phyloP scores from a whole-genome alignment of 2,113 vertebrate genomes.

The Labrus mixtus region DNA sequence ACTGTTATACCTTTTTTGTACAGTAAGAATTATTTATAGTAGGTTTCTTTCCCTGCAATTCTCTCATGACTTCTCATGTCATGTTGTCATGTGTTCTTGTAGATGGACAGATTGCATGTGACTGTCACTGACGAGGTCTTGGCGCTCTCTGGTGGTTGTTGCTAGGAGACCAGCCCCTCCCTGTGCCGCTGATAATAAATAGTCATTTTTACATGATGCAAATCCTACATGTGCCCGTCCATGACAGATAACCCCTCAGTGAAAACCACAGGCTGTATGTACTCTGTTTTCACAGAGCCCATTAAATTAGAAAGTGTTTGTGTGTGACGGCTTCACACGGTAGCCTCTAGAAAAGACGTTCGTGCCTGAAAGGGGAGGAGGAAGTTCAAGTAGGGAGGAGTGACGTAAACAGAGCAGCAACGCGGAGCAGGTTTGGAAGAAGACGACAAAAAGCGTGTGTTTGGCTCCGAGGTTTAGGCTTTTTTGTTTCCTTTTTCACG shows the following conservation, averaged over 20 bases:
- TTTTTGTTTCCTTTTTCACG: background rate
- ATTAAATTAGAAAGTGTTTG: background rate
- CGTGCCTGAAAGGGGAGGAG: constrained; percentile 32
- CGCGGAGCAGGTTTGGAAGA: constrained; percentile 8
- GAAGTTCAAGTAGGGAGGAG: constrained; percentile 14
- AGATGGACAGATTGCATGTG: too few relatives aligned
- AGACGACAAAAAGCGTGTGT: background rate
- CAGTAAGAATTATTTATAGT: too few relatives aligned
- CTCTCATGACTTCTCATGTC: too few relatives aligned
- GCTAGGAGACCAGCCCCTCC: background rate
- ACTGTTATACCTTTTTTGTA: too few relatives aligned
- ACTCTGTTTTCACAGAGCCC: too few relatives aligned
- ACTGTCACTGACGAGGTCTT: background rate
- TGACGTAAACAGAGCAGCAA: background rate
- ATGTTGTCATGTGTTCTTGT: too few relatives aligned
- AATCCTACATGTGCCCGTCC: too few relatives aligned
- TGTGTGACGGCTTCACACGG: background rate
- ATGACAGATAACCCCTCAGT: background rate
- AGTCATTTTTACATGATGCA: background rate
- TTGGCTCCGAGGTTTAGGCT: background rate
- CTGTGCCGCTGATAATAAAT: background rate
- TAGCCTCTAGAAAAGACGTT: background rate
- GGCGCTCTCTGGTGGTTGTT: constrained; percentile 35
- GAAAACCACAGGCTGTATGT: too few relatives aligned
- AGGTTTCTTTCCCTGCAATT: too few relatives aligned